Base-by-base conservation (phyloP, 2,888 invertebrate genomes). In the Aricia artaxerxes region DNA sequence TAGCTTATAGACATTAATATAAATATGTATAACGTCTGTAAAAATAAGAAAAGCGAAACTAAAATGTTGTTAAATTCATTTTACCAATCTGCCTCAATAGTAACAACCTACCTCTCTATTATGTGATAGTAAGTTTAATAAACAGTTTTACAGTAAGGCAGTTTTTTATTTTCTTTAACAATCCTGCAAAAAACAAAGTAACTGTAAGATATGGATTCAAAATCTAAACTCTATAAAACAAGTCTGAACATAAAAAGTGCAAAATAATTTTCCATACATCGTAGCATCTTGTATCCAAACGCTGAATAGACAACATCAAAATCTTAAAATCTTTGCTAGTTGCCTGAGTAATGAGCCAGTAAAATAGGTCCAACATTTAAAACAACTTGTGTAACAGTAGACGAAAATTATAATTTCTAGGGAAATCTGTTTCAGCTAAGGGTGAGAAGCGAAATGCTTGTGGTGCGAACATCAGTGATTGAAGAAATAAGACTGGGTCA, bases 401-500 rank as follows among this genome's bases (percentile, higher is more conserved):
- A 24, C 4, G 11, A 31, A 31, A 31, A 24, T 31, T 61, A 24
- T 24, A 31, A 24, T 31, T 24, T 64, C 24, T 64, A 35, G 69
- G 16, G 5, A 11, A 35, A 13, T 69, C 35, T 35, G 16, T 81
- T 93, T 78, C 90, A 92, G 88, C 83, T 95, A 1, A 89, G 85
- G 80, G 84, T 91, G 3, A 84, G 84, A 78, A 90, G 93, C 38
- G 88, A 91, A 72, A 82, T 87, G 0, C 86, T 96, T 4, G 89
- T 92, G 83, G 89, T 96, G 9, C 91, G 95, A 80, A 95, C 94
- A 1, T 92, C 95, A 2, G 90, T 90, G 13, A 94, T 96, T 13
- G 86, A 85, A 5, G 85, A 88, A 81, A 89, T 95, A 7, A 82
- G 82, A 6, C 87, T 86, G 80, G 94, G 92, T 16, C 94, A 95